Base-by-base conservation (phyloP, 2,888 invertebrate genomes). In the Sarcophaga caerulescens region DNA sequence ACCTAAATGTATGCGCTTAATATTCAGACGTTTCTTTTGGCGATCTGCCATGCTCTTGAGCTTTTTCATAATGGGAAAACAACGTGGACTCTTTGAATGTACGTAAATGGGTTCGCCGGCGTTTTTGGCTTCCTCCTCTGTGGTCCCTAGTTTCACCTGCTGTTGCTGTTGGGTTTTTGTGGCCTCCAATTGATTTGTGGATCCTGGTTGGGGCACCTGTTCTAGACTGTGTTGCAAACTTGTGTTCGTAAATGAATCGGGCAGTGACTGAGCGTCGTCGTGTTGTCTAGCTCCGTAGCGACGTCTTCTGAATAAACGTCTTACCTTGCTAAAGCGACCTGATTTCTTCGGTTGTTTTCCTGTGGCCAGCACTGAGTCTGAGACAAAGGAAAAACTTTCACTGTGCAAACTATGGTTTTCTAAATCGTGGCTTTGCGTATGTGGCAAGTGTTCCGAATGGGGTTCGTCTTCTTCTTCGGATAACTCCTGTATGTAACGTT, bases 41-140 rank as follows among this genome's bases (percentile, higher is more conserved):
- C 95, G 94, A 89, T 95, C 95, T 21, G 95, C 95, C 92, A 95
- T 94, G 88, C 94, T 95, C 91, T 94, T 95, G 25, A 95, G 94
- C 93, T 95, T 95, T 90, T 95, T 95, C 88, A 95, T 95, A 81
- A 95, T 93, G 45, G 95, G 95, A 90, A 95, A 95, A 90, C 95
- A 95, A 70, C 90, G 89, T 70, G 89, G 71, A 0, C 88, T 84
- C 73, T 90, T 90, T 4, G 66, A 75, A 25, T 79, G 85, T 8
- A 84, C 81, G 86, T 86, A 84, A 68, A 80, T 80, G n/a, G 77
- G 88, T 84, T 85, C 84, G 11, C 75, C 52, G 23, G 47, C 57
- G 6, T 70, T 75, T 70, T 79, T 75, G 12, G 4, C 10, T 47
- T 45, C 45, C 8, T 2, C 73, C 44, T 23, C 6, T 87, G 35